phyloP scores from a whole-genome alignment of 2,113 vertebrate genomes.

The Ceyx melanurus region DNA sequence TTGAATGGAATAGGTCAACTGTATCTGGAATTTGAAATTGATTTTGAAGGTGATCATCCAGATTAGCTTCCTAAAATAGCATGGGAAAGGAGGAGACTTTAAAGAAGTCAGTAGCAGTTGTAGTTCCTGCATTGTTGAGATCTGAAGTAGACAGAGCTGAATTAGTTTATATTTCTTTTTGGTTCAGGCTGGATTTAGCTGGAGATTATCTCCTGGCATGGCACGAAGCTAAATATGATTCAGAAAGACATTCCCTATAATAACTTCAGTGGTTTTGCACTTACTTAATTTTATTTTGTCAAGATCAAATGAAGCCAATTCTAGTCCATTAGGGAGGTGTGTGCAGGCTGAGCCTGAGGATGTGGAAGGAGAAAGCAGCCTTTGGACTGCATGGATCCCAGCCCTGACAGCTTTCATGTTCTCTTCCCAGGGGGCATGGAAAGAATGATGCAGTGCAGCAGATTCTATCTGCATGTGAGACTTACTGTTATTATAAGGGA shows the following conservation, averaged over 20 bases:
- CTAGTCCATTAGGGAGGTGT: constrained; percentile 22
- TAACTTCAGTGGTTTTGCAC: neutral
- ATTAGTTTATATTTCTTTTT: neutral
- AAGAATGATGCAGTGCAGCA: constrained; percentile 30
- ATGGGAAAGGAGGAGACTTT: neutral
- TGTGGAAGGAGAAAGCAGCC: neutral
- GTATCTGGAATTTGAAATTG: neutral
- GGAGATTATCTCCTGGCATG: constrained; percentile 23
- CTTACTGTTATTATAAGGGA: constrained; percentile 12
- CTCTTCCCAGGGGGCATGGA: neutral
- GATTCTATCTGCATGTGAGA: constrained; percentile 8
- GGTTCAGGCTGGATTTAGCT: neutral
- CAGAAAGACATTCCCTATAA: constrained; percentile 4
- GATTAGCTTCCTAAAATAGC: neutral
- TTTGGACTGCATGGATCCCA: neutral
- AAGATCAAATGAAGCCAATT: constrained; percentile 38
- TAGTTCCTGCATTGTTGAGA: neutral
- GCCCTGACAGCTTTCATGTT: neutral
- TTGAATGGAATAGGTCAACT: neutral
- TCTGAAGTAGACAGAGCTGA: neutral
- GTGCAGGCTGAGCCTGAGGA: neutral
- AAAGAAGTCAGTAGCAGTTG: neutral
- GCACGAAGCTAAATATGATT: constrained; percentile 19
- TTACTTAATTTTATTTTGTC: constrained; percentile 47
- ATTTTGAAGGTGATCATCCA: neutral